These are phyloP conservation scores for Campaea margaritaria DNA, from an alignment of 2,888 invertebrate genomes.

Conservation along the genomic window DNA sequence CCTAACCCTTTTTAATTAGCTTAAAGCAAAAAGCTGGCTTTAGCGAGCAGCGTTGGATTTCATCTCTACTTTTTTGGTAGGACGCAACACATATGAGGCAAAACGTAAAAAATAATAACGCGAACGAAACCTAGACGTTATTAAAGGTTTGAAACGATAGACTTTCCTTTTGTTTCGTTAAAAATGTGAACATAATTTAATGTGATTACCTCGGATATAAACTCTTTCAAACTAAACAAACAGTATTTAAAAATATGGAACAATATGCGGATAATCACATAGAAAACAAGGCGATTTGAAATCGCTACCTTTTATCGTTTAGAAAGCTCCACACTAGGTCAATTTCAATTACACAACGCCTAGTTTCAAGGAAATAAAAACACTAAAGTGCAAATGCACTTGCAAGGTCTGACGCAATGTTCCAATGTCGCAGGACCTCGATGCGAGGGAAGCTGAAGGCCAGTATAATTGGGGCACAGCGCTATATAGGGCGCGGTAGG, in stretches of 20 bases:
- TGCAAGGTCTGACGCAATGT: conserved; percentile 34
- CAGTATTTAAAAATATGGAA: no score
- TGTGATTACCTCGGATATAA: no score
- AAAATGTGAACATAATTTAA: no score
- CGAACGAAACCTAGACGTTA: neutral
- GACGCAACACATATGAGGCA: conserved; percentile 1
- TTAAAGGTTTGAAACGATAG: no score
- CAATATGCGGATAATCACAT: neutral
- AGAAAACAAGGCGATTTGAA: neutral
- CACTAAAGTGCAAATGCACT: conserved; percentile 23
- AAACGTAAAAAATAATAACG: neutral
- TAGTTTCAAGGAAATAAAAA: neutral
- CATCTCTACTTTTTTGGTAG: conserved; percentile 2
- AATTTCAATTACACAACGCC: neutral
- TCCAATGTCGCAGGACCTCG: conserved; percentile 61
- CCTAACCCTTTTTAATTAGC: conserved; percentile 32
- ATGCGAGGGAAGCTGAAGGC: conserved; percentile 62
- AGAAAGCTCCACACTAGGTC: neutral
- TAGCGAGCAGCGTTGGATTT: conserved; percentile 11
- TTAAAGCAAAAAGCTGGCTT: conserved; percentile 23
- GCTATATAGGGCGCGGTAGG: conserved; percentile 72
- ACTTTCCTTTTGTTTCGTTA: no score
- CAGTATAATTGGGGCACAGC: conserved; percentile 74
- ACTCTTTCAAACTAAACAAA: no score
- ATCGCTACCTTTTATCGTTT: neutral